These are phyloP conservation scores for Siderastrea radians DNA, from an alignment of 92 coral and sea anemone species.

Conservation along the genomic window DNA sequence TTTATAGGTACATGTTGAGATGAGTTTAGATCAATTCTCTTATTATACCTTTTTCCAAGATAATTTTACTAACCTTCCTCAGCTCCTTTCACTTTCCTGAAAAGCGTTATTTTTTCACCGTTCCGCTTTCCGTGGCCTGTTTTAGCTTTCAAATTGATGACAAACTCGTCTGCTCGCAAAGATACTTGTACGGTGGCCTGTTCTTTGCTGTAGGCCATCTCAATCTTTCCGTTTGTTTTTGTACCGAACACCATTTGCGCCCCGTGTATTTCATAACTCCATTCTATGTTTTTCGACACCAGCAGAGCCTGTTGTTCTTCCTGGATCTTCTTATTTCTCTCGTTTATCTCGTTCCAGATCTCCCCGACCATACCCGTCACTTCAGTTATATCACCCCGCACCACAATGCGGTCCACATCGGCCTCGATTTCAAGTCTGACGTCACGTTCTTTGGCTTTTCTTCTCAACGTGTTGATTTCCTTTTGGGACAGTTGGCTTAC, in stretches of 20 bases:
- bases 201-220: slow-evolving; percentile 73
- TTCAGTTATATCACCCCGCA: slow-evolving; percentile 80
- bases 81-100: slow-evolving; percentile 39
- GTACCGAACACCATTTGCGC: slow-evolving; percentile 46
- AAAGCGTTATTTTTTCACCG: slow-evolving; percentile 44
- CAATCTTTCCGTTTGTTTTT: slow-evolving; percentile 72
- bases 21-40: too few relatives aligned
- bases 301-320: slow-evolving; percentile 73
- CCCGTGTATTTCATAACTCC: slow-evolving; percentile 68
- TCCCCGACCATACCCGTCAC: slow-evolving; percentile 64
- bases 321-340: slow-evolving; percentile 61
- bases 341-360: slow-evolving; percentile 73
- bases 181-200: slow-evolving; percentile 46
- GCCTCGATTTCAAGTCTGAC: slow-evolving; percentile 63
- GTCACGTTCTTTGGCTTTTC: slow-evolving; percentile 67
- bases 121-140: slow-evolving; percentile 31
- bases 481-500: slow-evolving; percentile 53
- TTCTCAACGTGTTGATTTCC: slow-evolving; percentile 41
- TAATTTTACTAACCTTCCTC: slow-evolving; percentile 19
- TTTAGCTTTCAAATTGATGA: slow-evolving; percentile 54
- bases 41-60: too few relatives aligned
- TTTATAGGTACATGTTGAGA: too few relatives aligned
- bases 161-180: slow-evolving; percentile 56
- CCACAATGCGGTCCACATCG: slow-evolving; percentile 59
- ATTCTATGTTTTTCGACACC: slow-evolving; percentile 66